Base-by-base conservation (phyloP, 2,113 vertebrate genomes). In the Chiloscyllium plagiosum region DNA sequence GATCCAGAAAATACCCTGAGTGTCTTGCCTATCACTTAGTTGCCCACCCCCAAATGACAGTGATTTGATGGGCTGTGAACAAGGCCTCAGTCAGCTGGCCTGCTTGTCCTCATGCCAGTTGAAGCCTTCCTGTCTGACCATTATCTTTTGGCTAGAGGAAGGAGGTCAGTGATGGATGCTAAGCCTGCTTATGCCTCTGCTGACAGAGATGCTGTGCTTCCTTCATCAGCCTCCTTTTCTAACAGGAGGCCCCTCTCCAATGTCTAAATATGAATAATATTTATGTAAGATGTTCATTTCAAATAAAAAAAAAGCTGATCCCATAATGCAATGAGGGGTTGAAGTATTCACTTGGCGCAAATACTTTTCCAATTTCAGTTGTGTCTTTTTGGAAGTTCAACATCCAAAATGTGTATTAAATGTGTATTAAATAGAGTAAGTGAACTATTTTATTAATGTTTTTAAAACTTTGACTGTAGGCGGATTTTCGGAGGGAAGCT, bases 401-500 rank as follows among this genome's bases (percentile, higher is more conserved):
- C 26, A 29, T 52, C 61, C 0, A 10, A 19, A 66, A n/a, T n/a
- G n/a, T n/a, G n/a, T 65, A 20, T 92, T 61, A 29, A 12, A n/a
- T 92, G 3, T 65, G 13, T 50, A 56, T 93, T 93, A 93, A 93
- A n/a, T 7, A 65, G 15, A 66, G n/a, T n/a, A 15, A 66, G n/a
- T 65, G 65, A 66, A 2, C 47, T 72, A 10, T 20, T 94, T 95
- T 69, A 50, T 70, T 95, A 47, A 52, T 33, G 26, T 95, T 33
- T 47, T 72, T 20, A 26, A 47, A 95, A 29, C 24, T 72, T 72
- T 95, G 94, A 17, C 72, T 72, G 24, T 96, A 98, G 98, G 98
- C 95, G 97, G 97, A 61, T 99, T 99, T 97, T 97, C 98, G 66
- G 99, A 99, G 97, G 98, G 97, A 96, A 56, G 97, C 97, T 22